phyloP scores from a whole-genome alignment of 2,113 vertebrate species.

The Cyprinus carpio region DNA sequence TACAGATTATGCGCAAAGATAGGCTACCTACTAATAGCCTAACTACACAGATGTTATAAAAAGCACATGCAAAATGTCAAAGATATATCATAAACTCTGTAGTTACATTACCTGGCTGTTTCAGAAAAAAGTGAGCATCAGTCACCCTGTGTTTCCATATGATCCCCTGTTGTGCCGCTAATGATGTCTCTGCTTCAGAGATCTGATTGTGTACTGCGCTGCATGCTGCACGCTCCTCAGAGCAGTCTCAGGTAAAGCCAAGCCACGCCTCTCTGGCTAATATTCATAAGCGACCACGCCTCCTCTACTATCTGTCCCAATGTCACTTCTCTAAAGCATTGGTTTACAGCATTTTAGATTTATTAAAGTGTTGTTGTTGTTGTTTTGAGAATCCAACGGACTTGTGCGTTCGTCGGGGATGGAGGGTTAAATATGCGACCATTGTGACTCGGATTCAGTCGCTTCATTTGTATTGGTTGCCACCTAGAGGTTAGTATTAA shows the following conservation, averaged over 20 bases:
- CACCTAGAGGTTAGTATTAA: slow-evolving; percentile 31
- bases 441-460: background rate
- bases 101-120: slow-evolving; percentile 22
- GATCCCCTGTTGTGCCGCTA: background rate
- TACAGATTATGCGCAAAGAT: background rate
- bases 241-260: slow-evolving; percentile 46
- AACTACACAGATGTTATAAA: background rate
- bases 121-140: background rate
- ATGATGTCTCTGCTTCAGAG: slow-evolving; percentile 12
- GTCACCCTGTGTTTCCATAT: slow-evolving; percentile 31
- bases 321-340: background rate
- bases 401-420: background rate
- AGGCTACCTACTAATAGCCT: background rate
- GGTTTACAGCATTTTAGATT: background rate
- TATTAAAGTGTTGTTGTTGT: no score
- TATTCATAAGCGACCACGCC: slow-evolving; percentile 46
- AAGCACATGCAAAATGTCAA: background rate
- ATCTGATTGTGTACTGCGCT: slow-evolving; percentile 20
- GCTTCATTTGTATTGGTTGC: slow-evolving; percentile 28
- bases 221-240: slow-evolving; percentile 17
- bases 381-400: background rate
- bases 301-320: background rate
- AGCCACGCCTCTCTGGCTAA: slow-evolving; percentile 43
- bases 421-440: background rate
- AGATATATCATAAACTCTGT: background rate